Base-by-base conservation (phyloP, 2,113 vertebrate species). In the Pomatostomus ruficeps region DNA sequence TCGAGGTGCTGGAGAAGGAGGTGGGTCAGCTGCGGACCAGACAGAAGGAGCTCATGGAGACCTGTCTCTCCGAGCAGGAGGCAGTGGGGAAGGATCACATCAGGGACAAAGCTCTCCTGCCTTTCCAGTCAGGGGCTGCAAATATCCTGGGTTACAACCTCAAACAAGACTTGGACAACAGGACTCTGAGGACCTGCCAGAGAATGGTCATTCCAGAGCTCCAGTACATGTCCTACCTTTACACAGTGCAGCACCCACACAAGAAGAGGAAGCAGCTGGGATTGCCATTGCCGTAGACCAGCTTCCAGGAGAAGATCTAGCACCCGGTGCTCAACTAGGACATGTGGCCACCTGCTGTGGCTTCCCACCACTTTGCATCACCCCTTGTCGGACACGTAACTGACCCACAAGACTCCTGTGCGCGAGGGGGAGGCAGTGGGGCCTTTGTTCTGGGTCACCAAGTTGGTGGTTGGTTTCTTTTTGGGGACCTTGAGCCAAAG, bases 121-220 rank as follows among this genome's bases (percentile, higher is more conserved):
- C 99, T 9, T 99, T 95, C 88, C 99, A 99, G 97, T 95, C 98
- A 6, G 99, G 98, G 42, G 18, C 46, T 35, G 98, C 98, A 14
- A 75, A 97, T 36, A 99, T 99, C 91, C 97, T 98, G 77, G 99
- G 99, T 43, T 99, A 99, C 85, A 98, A 98, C 88, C 96, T 99
- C 61, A 98, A 86, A 33, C 83, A 77, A 12, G 92, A 61, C 29
- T 67, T 99, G 51, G 96, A 98, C 65, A 86, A 66, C 8, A 55
- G 62, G 12, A 98, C 94, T 10, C 96, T 85, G 65, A 88, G 33
- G 16, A 78, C 61, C 52, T 99, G 99, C 79, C 91, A 96, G 96
- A 96, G 80, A 63, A 93, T 99, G 88, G 97, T 98, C 40, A 96
- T 93, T 17, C 99, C 99, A 4, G 99, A 99, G 92, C 96, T 99